A percentile compares a stretch with the other conserved stretches of the same genome.
Conservation (phyloP, 1,140 invertebrate species). For the Fopius arisanus region DNA sequence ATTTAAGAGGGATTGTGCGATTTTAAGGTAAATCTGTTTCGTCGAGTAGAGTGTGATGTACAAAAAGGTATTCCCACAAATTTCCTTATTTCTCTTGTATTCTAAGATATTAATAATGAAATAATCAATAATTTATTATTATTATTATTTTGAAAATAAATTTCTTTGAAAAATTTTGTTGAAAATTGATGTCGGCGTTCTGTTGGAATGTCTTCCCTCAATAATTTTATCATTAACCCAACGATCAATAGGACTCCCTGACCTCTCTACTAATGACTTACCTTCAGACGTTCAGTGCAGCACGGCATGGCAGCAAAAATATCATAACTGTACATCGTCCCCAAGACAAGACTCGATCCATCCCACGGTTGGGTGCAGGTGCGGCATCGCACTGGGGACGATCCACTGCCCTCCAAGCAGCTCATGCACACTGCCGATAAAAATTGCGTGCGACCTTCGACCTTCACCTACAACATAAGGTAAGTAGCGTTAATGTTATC, state of each 20-base stretch:
- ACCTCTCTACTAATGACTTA: constrained; percentile 55
- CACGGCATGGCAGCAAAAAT: constrained; percentile 97
- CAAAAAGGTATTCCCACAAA: too few relatives aligned
- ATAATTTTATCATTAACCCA: neutral
- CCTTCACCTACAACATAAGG: constrained; percentile 77
- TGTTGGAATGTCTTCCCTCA: too few relatives aligned
- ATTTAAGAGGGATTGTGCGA: too few relatives aligned
- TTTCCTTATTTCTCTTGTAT: too few relatives aligned
- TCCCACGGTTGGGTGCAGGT: constrained; percentile 90
- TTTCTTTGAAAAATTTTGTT: too few relatives aligned
- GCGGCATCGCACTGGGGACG: constrained; percentile 72
- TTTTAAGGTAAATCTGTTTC: too few relatives aligned
- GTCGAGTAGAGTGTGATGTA: too few relatives aligned
- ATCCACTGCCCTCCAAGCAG: constrained; percentile 81
- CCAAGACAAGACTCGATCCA: constrained; percentile 89
- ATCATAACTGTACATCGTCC: constrained; percentile 98
- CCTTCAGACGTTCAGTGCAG: constrained; percentile 90
- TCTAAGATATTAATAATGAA: too few relatives aligned
- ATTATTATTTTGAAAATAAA: too few relatives aligned
- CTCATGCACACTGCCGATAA: constrained; percentile 93
- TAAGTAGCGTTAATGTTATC: constrained; percentile 21
- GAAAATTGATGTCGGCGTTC: too few relatives aligned
- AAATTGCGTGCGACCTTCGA: constrained; percentile 87
- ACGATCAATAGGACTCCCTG: neutral
- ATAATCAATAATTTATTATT: too few relatives aligned